A percentile compares a stretch with the other conserved stretches of the same genome.
phyloP scores from a whole-genome alignment of 1,140 invertebrate genomes.

The Papilio xuthus region DNA sequence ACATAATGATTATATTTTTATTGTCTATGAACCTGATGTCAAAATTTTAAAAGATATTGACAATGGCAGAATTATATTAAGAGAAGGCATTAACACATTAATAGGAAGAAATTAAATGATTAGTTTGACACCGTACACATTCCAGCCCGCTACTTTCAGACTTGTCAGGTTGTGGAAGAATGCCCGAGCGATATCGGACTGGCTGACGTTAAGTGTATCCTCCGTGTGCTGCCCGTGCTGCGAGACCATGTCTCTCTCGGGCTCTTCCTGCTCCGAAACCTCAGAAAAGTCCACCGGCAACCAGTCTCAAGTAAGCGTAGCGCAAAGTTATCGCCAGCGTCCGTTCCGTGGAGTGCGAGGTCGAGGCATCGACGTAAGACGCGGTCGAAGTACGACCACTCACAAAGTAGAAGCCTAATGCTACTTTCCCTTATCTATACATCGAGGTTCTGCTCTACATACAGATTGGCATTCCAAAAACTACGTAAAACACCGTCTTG shows the following conservation, averaged over 20 bases:
- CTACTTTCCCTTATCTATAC: neutral
- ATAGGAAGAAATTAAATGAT: constrained; percentile 31
- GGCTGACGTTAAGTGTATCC: constrained; percentile 13
- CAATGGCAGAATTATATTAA: constrained; percentile 19
- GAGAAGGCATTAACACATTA: constrained; percentile 1
- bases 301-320: constrained; percentile 19
- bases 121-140: constrained; percentile 34
- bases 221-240: constrained; percentile 15
- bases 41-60: constrained; percentile 24
- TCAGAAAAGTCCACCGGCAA: constrained; percentile 9
- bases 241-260: constrained; percentile 10
- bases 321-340: neutral
- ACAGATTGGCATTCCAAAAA: neutral
- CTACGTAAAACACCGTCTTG: no score
- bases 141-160: constrained; percentile 25
- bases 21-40: constrained; percentile 6
- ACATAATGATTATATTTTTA: neutral
- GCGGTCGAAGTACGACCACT: neutral
- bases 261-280: constrained; percentile 3
- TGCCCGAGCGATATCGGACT: constrained; percentile 22
- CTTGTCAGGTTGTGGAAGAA: constrained; percentile 35
- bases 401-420: neutral
- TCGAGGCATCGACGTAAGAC: neutral
- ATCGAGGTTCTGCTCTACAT: neutral
- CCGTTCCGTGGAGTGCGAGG: neutral